These are phyloP conservation scores for Gadus chalcogrammus DNA, from an alignment of 2,113 vertebrate species.

Conservation along the genomic window DNA sequence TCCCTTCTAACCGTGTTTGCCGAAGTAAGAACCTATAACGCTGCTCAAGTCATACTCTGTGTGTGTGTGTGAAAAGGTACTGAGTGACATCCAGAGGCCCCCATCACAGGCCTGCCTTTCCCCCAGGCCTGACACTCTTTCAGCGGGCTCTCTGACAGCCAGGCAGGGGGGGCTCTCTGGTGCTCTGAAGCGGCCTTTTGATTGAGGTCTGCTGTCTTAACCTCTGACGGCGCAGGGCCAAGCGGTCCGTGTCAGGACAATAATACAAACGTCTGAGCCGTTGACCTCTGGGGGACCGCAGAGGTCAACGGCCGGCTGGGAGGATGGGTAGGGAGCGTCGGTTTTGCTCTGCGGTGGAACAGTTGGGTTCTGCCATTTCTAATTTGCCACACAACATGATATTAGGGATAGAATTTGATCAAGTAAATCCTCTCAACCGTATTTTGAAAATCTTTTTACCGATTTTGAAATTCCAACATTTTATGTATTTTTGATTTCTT, in stretches of 20 bases:
- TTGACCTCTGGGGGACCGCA: constrained; percentile 67
- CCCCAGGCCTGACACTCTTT: constrained; percentile 47
- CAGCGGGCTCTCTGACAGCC: constrained; percentile 55
- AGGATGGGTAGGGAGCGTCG: constrained; percentile 15
- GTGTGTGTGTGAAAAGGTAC: constrained; percentile 46
- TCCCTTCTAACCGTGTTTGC: no score
- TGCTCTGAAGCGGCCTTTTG: constrained; percentile 73
- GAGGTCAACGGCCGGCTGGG: constrained; percentile 39
- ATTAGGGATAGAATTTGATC: no score
- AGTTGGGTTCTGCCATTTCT: constrained; percentile 4
- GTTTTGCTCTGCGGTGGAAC: constrained; percentile 20
- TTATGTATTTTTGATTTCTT: background rate
- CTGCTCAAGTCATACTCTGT: background rate
- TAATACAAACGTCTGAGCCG: constrained; percentile 84
- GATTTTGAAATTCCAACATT: background rate
- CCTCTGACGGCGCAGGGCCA: constrained; percentile 83
- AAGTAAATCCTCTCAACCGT: no score
- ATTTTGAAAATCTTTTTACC: background rate
- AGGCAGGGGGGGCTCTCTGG: constrained; percentile 56
- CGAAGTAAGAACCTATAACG: no score
- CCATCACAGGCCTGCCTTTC: background rate
- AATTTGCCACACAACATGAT: constrained; percentile 3
- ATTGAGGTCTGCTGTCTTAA: constrained; percentile 86
- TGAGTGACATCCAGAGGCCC: constrained; percentile 53
- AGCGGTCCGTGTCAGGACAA: constrained; percentile 86